These are phyloP conservation scores for Cassiopea xamachana DNA, from an alignment of 30 jellyfish, hydroid and myxozoan species.

Conservation along the genomic window DNA sequence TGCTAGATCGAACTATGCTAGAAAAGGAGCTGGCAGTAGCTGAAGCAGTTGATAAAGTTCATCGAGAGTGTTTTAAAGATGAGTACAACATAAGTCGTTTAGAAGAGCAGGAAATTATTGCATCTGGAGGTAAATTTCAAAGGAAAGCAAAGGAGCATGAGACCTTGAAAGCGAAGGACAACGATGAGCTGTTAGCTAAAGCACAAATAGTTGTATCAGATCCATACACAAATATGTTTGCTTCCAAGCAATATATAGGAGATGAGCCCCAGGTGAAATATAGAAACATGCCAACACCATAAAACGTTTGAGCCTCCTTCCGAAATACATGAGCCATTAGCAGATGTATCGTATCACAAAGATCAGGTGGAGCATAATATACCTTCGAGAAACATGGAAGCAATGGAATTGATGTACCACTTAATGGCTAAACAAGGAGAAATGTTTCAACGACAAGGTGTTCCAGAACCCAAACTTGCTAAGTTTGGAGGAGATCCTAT, in stretches of 20 bases:
- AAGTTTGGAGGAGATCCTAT: slow-evolving; percentile 46
- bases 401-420: slow-evolving; percentile 22
- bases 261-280: not conserved
- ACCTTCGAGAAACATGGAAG: not conserved
- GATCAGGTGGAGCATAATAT: not conserved
- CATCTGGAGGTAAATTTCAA: not conserved
- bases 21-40: slow-evolving; percentile 62
- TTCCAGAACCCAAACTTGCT: slow-evolving; percentile 44
- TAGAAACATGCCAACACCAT: slow-evolving; percentile 7
- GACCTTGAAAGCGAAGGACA: not conserved
- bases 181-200: not conserved
- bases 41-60: slow-evolving; percentile 59
- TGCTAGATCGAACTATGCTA: slow-evolving; percentile 58
- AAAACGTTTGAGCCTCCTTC: not conserved
- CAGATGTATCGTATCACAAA: not conserved
- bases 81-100: slow-evolving; percentile 26
- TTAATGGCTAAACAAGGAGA: slow-evolving; percentile 39
- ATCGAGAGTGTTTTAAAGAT: slow-evolving; percentile 27
- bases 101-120: not conserved
- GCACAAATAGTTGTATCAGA: not conserved
- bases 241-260: not conserved
- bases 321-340: not conserved
- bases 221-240: not conserved
- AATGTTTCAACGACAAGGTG: slow-evolving; percentile 47
- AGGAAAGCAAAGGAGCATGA: not conserved